These are phyloP conservation scores for Pangasianodon gigas DNA, from an alignment of 2,113 vertebrate genomes.

Conservation along the genomic window DNA sequence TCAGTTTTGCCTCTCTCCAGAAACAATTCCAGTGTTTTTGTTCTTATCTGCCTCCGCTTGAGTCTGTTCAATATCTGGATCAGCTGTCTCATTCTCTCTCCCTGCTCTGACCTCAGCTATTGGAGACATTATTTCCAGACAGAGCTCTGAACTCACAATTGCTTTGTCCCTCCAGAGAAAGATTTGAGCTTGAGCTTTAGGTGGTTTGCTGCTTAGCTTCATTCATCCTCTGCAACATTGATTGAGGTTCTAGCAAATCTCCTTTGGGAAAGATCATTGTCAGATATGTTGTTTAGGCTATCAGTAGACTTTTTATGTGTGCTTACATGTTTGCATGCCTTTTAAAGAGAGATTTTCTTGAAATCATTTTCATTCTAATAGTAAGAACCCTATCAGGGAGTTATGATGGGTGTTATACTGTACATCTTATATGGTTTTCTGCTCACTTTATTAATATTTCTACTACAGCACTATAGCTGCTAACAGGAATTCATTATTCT, in stretches of 20 bases:
- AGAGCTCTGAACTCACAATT: slow-evolving; percentile 6
- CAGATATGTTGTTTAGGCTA: not conserved
- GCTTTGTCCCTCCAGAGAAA: not conserved
- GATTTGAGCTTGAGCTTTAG: not conserved
- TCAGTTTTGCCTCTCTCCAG: slow-evolving; percentile 45
- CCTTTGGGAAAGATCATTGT: slow-evolving; percentile 22
- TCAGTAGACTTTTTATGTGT: not conserved
- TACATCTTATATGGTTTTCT: not conserved
- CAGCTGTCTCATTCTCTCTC: slow-evolving; percentile 21
- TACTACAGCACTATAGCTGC: not conserved
- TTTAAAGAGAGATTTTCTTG: slow-evolving; percentile 44
- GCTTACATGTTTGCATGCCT: not conserved
- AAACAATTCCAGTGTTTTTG: slow-evolving; percentile 36
- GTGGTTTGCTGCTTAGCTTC: slow-evolving; percentile 25
- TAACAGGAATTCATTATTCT: not conserved
- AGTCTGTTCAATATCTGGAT: slow-evolving; percentile 25
- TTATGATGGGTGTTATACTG: not conserved
- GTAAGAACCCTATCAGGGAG: not conserved
- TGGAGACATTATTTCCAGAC: slow-evolving; percentile 17
- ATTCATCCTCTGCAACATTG: not conserved
- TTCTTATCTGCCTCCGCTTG: slow-evolving; percentile 21
- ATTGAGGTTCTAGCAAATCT: slow-evolving; percentile 20
- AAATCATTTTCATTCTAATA: slow-evolving; percentile 52
- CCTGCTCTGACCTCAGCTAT: slow-evolving; percentile 2
- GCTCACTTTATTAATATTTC: slow-evolving; percentile 61